These are phyloP conservation scores for Odontophorus gujanensis DNA, from an alignment of 2,113 vertebrate genomes.

Conservation along the genomic window DNA sequence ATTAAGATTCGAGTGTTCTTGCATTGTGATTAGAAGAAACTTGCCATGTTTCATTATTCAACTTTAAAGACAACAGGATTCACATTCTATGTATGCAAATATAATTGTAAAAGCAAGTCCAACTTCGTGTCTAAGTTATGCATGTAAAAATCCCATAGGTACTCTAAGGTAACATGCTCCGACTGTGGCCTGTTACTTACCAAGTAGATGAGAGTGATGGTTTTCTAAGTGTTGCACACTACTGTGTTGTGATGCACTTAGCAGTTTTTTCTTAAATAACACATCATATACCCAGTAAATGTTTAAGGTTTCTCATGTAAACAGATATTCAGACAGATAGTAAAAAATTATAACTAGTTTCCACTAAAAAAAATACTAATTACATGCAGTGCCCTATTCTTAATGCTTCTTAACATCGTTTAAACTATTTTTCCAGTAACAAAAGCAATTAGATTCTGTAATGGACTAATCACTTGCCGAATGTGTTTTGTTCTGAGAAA, in stretches of 20 bases:
- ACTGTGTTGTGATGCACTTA: background rate
- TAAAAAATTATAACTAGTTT: background rate
- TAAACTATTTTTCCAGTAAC: background rate
- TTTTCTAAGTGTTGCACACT: background rate
- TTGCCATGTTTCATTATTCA: background rate
- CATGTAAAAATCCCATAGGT: background rate
- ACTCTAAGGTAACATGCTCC: background rate
- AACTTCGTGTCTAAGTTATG: background rate
- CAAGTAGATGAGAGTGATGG: background rate
- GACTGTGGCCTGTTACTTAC: background rate
- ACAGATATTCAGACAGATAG: background rate
- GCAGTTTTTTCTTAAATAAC: background rate
- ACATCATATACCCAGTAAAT: background rate
- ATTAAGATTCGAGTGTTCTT: background rate
- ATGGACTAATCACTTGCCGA: background rate
- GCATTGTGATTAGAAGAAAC: background rate
- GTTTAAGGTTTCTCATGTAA: background rate
- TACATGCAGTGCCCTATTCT: background rate
- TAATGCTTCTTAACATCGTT: background rate
- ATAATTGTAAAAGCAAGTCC: background rate
- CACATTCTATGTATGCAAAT: background rate
- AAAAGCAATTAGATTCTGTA: constrained; percentile 25
- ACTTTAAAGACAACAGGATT: background rate
- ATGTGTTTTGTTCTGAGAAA: no score
- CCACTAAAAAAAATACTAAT: background rate